A percentile compares a stretch with the other conserved stretches of the same genome.
phyloP scores from a whole-genome alignment of 2,797 vertebrate species.

The Leucoraja ocellata region DNA sequence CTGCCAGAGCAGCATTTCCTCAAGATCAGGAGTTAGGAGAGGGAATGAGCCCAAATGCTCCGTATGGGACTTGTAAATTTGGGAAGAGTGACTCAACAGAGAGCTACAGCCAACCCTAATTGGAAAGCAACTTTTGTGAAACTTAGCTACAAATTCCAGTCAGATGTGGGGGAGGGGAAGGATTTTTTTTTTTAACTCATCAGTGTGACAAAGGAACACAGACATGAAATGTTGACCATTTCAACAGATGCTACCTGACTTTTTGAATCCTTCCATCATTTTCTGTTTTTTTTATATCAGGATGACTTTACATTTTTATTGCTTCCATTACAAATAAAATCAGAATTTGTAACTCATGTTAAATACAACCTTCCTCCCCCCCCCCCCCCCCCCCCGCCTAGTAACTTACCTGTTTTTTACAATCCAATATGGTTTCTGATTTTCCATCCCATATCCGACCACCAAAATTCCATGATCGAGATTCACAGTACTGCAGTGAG shows the following conservation, averaged over 20 bases:
- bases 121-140: neutral
- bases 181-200: too few relatives aligned
- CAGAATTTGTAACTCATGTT: neutral
- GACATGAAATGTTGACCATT: too few relatives aligned
- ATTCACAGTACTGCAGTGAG: neutral
- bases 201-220: neutral
- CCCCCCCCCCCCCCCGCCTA: too few relatives aligned
- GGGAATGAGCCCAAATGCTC: neutral
- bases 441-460: constrained; percentile 35
- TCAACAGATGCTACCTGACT: too few relatives aligned
- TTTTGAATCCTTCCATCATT: too few relatives aligned
- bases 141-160: neutral
- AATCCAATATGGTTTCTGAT: constrained; percentile 15
- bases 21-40: neutral
- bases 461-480: constrained; percentile 25
- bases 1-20: neutral
- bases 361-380: neutral
- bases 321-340: neutral
- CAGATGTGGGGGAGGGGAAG: neutral
- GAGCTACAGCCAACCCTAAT: neutral
- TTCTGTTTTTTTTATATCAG: too few relatives aligned
- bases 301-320: too few relatives aligned
- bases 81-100: too few relatives aligned
- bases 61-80: neutral
- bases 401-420: constrained; percentile 27